These are phyloP conservation scores for Parnassius orleans DNA, from an alignment of 2,888 invertebrate genomes.

Conservation along the genomic window DNA sequence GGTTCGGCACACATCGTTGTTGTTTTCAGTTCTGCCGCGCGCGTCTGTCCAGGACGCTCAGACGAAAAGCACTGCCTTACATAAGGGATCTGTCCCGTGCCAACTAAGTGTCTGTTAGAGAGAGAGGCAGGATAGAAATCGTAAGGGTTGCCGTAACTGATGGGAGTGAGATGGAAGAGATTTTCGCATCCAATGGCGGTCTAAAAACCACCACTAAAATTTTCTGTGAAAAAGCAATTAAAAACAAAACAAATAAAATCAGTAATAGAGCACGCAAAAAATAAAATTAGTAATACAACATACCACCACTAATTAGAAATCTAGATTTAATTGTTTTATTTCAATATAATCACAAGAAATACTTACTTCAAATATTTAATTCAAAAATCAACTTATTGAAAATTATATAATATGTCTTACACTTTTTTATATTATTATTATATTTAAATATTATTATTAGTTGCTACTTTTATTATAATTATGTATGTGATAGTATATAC, in stretches of 20 bases:
- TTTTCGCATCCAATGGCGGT: conserved; percentile 59
- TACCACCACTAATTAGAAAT: too few relatives aligned
- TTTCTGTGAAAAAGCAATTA: conserved; percentile 76
- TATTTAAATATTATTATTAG: too few relatives aligned
- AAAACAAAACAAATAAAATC: conserved; percentile 69
- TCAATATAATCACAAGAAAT: too few relatives aligned
- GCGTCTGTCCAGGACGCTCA: conserved; percentile 46
- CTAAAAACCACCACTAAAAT: conserved; percentile 59
- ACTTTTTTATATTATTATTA: too few relatives aligned
- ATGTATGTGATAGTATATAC: too few relatives aligned
- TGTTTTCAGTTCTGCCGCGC: conserved; percentile 38
- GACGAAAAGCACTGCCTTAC: conserved; percentile 72
- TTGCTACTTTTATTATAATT: too few relatives aligned
- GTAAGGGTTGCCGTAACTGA: conserved; percentile 60
- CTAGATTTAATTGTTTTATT: too few relatives aligned
- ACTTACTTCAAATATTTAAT: too few relatives aligned
- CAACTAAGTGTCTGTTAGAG: conserved; percentile 59
- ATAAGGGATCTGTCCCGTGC: conserved; percentile 73
- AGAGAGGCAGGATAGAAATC: conserved; percentile 59
- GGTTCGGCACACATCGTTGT: conserved; percentile 55
- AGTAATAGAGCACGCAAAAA: conserved; percentile 47
- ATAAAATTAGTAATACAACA: neutral
- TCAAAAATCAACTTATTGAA: too few relatives aligned
- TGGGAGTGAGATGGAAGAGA: conserved; percentile 62
- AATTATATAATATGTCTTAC: too few relatives aligned